These are phyloP conservation scores for Deilephila porcellus DNA, from an alignment of 2,888 invertebrate species.

Conservation along the genomic window DNA sequence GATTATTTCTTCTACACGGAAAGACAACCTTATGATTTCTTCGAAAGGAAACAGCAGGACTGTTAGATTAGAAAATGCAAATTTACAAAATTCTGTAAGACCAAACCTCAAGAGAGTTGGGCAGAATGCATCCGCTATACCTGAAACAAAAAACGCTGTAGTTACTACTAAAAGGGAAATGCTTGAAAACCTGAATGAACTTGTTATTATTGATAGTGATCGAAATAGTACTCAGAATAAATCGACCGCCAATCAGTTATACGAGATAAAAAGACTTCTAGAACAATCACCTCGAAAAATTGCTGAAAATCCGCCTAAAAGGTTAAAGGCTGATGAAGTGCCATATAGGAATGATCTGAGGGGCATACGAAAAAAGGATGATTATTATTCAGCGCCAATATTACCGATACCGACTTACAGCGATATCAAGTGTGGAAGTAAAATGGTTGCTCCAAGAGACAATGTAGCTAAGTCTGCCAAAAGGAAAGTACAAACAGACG, in stretches of 20 bases:
- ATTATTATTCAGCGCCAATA: not conserved
- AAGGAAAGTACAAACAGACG: not conserved
- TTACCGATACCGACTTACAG: not conserved
- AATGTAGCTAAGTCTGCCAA: not conserved
- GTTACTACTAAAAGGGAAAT: not conserved
- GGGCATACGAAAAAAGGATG: not conserved
- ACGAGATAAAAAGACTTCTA: not conserved
- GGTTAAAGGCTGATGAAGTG: not conserved
- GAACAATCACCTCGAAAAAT: not conserved
- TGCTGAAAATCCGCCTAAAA: not conserved
- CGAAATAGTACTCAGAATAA: not conserved
- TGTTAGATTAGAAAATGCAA: not conserved
- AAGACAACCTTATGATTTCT: not conserved
- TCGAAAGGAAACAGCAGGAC: not conserved
- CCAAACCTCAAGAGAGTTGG: not conserved
- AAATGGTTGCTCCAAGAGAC: not conserved
- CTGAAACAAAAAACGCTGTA: not conserved
- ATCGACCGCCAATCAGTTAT: not conserved
- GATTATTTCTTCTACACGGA: not conserved
- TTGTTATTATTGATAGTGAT: not conserved
- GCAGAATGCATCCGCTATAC: not conserved
- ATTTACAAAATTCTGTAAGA: not conserved
- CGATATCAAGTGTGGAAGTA: not conserved
- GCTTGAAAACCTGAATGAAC: not conserved
- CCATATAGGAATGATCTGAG: not conserved